Base-by-base conservation (phyloP, 2,888 invertebrate genomes). In the Acronicta leporina region DNA sequence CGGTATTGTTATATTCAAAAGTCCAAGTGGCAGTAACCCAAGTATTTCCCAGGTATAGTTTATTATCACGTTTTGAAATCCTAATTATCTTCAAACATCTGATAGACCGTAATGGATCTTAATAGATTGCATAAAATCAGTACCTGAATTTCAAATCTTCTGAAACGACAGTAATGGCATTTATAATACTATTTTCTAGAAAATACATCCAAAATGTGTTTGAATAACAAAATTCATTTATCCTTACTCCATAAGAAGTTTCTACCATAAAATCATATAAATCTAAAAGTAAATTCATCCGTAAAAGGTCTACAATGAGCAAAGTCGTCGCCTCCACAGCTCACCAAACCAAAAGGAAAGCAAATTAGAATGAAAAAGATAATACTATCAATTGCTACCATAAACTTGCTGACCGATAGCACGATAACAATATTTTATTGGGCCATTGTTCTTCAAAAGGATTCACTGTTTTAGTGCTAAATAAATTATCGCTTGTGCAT, bases 341-440 rank as follows among this genome's bases (percentile, higher is more conserved):
- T 63, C 38, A 62, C 63, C 56, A 53, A 46, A 42, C 53, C 50
- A 71, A 68, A 73, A 73, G 67, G 70, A 62, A 65, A 60, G 58
- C 70, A 63, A 76, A 77, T 79, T 73, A 68, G 67, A 61, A 70
- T 61, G 57, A 61, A 47, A 33, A 48, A 62, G 72, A 72, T 72
- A 75, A 65, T 57, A 53, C 41, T 76, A 76, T 76, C 74, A 68
- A 71, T 70, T 57, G 68, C 61, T 53, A 44, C 70, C 63, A 76
- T 68, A 79, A 76, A 69, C 64, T 53, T 61, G 48, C 58, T 76
- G 60, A 75, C 63, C 68, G 74, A 77, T 76, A 70, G 50, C n/a
- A 45, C 73, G 79, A 73, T 77, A 76, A 70, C 61, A 73, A 65
- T 59, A 76, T 76, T 77, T 77, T 79, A 77, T 77, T 77, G 54